Base-by-base conservation (phyloP, 2,888 invertebrate genomes). In the Polydrusus pterygomalis region DNA sequence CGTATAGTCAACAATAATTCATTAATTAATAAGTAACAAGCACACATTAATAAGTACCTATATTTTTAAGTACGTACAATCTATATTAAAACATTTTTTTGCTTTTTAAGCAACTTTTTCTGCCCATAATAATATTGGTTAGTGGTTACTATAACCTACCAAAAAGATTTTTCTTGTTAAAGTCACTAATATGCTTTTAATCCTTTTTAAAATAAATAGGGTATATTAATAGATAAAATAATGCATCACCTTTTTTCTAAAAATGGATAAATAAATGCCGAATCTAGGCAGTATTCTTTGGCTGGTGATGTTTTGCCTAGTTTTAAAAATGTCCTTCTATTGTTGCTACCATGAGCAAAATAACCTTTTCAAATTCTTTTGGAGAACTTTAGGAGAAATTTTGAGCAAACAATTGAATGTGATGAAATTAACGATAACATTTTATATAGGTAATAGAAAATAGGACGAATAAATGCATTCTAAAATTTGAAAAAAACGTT, bases 101-200 rank as follows among this genome's bases (percentile, higher is more conserved):
- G 67, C 72, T 70, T 77, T 40, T 76, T 20, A 76, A 72, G 70
- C 18, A 70, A 77, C 65, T 11, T 40, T 77, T 86, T 86, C 86
- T 86, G 86, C 86, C 86, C 76, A 75, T 74, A 79, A 79, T 82
- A 54, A 63, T 69, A 74, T 18, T 80, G 86, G 86, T 86, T 69
- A 74, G 18, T 80, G 86, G 86, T 86, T 86, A 86, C 83, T 86
- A 86, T 86, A 86, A 86, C 86, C 86, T 86, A 86, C 86, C 30
- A 67, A 71, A 30, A 30, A 60, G 47, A 25, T 60, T 34, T 45
- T 58, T 67, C 25, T 43, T 18, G n/a, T 65, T 64, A 43, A 43
- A 54, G 43, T 72, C 56, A 43, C 51, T 43, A 43, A 38, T 54
- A 54, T 49, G 34, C 9, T 58, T 51, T 18, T 10, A 51, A 51